Percentiles rank a stretch among this genome's conserved stretches.
Evolutionary conservation across 2,113 vertebrate genomes (phyloP).

Genomic region (Antigone vipio): DNA sequence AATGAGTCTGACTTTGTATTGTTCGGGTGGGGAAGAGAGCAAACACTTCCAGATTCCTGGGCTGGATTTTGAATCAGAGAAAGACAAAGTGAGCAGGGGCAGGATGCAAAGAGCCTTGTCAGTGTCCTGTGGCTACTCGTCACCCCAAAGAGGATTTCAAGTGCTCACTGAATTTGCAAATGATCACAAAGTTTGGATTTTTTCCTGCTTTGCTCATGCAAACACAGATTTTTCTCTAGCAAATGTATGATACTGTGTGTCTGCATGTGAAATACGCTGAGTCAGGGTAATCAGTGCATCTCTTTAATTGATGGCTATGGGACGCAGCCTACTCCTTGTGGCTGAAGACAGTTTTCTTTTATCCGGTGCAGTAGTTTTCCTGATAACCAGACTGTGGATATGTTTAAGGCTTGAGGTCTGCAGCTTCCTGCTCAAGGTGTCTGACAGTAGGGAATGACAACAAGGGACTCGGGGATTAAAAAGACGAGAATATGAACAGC

Average conservation of each 20-base stretch:
- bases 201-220: neutral
- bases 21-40: neutral
- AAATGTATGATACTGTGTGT: neutral
- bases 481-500: slow-evolving; percentile 7
- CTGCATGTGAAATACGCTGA: neutral
- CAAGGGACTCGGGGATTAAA: neutral
- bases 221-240: neutral
- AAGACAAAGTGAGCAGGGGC: neutral
- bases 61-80: neutral
- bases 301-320: neutral
- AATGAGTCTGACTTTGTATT: neutral
- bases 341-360: neutral
- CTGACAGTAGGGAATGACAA: neutral
- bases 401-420: neutral
- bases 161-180: neutral
- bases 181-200: accelerated
- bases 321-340: neutral
- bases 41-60: neutral
- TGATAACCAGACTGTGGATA: neutral
- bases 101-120: neutral
- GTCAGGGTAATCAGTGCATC: neutral
- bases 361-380: neutral
- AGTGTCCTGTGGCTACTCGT: neutral
- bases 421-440: neutral
- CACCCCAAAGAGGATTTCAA: neutral